phyloP scores from a whole-genome alignment of 2,888 invertebrate species.

The Willowsia nigromaculata region DNA sequence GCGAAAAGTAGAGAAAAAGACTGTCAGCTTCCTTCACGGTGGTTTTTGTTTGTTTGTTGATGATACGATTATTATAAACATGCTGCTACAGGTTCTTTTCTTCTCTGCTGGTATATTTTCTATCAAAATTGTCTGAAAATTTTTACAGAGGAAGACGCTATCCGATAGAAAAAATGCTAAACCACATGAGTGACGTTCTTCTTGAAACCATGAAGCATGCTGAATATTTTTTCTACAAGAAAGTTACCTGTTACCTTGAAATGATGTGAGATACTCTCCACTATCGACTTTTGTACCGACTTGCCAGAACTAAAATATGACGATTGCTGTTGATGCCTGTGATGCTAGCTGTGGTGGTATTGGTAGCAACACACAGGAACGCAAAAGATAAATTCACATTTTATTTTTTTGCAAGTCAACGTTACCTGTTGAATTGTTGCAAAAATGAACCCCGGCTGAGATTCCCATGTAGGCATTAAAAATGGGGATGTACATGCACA shows the following conservation, averaged over 20 bases:
- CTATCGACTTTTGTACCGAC: not conserved
- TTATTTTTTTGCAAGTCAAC: not conserved
- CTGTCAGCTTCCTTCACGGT: not conserved
- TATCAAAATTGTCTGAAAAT: not conserved
- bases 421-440: not conserved
- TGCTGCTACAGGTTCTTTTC: not conserved
- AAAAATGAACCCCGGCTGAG: not conserved
- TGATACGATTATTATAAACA: not conserved
- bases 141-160: not conserved
- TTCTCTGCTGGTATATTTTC: not conserved
- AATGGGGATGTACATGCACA: not conserved
- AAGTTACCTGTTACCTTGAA: not conserved
- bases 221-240: not conserved
- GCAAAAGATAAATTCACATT: not conserved
- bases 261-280: not conserved
- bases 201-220: not conserved
- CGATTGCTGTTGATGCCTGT: not conserved
- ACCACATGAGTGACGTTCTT: not conserved
- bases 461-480: slow-evolving; percentile 6
- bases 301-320: not conserved
- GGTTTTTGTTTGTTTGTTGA: not conserved
- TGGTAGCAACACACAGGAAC: not conserved
- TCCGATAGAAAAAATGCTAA: not conserved
- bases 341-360: not conserved
- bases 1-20: not conserved